Base-by-base conservation (phyloP, 2,888 invertebrate genomes). In the Lamproptera curius region DNA sequence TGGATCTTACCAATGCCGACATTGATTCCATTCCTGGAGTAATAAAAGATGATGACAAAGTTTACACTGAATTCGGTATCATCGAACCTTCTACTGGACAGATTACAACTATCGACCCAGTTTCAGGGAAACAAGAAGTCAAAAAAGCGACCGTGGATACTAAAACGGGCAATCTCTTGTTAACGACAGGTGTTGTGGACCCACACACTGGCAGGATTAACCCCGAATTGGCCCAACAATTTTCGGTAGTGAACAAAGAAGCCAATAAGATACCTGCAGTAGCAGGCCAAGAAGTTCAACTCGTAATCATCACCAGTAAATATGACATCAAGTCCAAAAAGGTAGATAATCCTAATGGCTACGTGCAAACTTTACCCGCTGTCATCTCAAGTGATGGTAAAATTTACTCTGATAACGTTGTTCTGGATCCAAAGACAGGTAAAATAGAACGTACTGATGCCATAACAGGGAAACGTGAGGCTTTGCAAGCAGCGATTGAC, bases 131-230 rank as follows among this genome's bases (percentile, higher is more conserved):
- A 63, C 89, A 84, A 39, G 90, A 90, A 53, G 65, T 88, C 3
- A 88, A 89, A 59, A 89, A 90, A 66, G 92, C 92, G n/a, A 76
- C 88, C 52, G 81, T 90, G 44, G 91, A 92, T 69, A 86, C 90
- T 0, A 90, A 89, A 64, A 90, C 90, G 0, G 91, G 91, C 36
- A 88, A 89, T 62, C 58, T 91, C 23, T 78, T 89, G 44, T 65
- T 87, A 10, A 77, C 78, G 11, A 85, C 91, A 46, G 84, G 85
- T 1, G 89, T 86, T n/a, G 69, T 80, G 3, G 89, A 90, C 58
- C 90, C 90, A 1, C 82, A 84, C 50, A 82, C 89, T 6, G 88
- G 89, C 3, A 79, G 85, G 56, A 69, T 85, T 11, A 90, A 90
- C 58, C 61, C 79, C 26, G 76, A 77, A 31, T 86, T 91, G 39